Evolutionary conservation across 2,113 vertebrate genomes (phyloP).

Genomic region (Manacus vitellinus): DNA sequence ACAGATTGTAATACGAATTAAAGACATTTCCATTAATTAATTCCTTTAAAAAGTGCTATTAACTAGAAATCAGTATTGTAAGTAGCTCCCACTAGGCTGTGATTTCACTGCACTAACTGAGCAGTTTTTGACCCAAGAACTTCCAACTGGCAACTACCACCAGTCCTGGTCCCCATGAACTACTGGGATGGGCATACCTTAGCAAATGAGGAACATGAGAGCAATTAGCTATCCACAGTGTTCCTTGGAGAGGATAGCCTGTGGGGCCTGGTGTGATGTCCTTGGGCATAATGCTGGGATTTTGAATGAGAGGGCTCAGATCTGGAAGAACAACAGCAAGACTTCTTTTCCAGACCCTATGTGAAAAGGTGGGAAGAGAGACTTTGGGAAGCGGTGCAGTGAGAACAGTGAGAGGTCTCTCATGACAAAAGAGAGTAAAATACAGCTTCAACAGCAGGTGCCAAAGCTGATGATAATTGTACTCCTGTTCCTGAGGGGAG

Average conservation of each 20-base stretch:
- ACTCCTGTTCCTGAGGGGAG: not conserved
- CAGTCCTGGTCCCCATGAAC: not conserved
- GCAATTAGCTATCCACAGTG: not conserved
- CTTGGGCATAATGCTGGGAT: not conserved
- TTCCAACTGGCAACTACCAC: not conserved
- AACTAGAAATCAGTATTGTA: slow-evolving; percentile 1
- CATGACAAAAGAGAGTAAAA: not conserved
- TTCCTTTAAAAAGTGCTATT: not conserved
- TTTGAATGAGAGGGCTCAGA: not conserved
- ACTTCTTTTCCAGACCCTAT: not conserved
- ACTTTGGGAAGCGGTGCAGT: not conserved
- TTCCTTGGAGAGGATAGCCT: not conserved
- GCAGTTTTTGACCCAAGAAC: not conserved
- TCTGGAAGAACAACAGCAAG: not conserved
- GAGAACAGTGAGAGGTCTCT: not conserved
- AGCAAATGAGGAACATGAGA: not conserved
- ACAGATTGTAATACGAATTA: not conserved
- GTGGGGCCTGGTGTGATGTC: not conserved
- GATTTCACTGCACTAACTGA: not conserved
- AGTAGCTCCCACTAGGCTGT: not conserved
- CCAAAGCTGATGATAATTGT: not conserved
- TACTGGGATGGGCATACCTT: not conserved
- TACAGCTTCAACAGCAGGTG: not conserved
- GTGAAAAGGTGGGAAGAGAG: not conserved
- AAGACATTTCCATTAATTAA: slow-evolving; percentile 21